phyloP scores from a whole-genome alignment of 2,113 vertebrate species.

The Motacilla tschutschensis region DNA sequence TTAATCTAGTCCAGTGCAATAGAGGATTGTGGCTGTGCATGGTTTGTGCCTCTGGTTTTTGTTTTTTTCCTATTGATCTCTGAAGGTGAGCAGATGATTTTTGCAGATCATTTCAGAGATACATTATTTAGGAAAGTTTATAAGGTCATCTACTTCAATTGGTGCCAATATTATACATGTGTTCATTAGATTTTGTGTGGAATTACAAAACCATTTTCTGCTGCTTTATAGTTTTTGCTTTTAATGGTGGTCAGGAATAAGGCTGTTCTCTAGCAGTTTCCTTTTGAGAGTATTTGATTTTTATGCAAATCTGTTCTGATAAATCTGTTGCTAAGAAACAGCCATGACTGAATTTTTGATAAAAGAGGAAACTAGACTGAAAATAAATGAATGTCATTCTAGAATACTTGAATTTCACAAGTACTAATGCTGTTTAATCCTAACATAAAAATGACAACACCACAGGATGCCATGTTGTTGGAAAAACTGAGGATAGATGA shows the following conservation, averaged over 20 bases:
- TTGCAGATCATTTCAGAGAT: background rate
- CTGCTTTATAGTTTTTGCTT: background rate
- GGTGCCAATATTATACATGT: background rate
- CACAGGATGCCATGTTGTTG: background rate
- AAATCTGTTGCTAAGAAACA: conserved; percentile 48
- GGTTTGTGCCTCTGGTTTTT: background rate
- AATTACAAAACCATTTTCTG: background rate
- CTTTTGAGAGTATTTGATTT: conserved; percentile 17
- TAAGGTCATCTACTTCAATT: background rate
- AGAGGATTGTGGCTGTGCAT: background rate
- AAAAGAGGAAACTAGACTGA: background rate
- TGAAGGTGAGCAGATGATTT: background rate
- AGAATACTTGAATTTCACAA: background rate
- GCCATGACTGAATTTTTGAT: background rate
- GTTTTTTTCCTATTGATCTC: background rate
- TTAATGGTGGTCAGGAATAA: background rate
- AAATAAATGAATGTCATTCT: background rate
- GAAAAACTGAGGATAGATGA: background rate
- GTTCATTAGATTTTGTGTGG: background rate
- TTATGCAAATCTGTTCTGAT: conserved; percentile 22
- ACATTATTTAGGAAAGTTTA: background rate
- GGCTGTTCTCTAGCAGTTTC: background rate
- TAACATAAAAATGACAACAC: background rate
- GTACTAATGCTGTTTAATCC: background rate
- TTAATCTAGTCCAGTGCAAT: background rate